These are phyloP conservation scores for Hybognathus amarus DNA, from an alignment of 2,797 vertebrate genomes.

Conservation along the genomic window DNA sequence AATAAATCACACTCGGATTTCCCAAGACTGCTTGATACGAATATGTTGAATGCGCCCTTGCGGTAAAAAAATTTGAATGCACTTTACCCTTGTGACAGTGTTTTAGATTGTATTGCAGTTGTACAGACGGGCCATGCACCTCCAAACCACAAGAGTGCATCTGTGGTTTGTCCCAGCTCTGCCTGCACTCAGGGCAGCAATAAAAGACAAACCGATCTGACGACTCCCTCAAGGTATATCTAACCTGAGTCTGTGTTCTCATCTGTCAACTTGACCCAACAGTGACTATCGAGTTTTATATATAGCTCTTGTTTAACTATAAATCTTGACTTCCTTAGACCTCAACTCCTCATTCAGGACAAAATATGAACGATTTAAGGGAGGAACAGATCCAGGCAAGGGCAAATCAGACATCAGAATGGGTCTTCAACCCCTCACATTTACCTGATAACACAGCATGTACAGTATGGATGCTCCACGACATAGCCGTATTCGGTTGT, in stretches of 20 bases:
- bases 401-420: slow-evolving; percentile 29
- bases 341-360: slow-evolving; percentile 22
- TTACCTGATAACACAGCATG: background rate
- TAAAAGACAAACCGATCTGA: slow-evolving; percentile 47
- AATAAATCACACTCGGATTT: slow-evolving; percentile 16
- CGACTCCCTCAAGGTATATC: slow-evolving; percentile 46
- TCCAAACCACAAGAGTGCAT: slow-evolving; percentile 52
- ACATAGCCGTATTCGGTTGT: background rate
- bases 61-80: background rate
- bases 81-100: background rate
- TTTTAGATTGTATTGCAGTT: slow-evolving; percentile 34
- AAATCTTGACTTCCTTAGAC: slow-evolving; percentile 42
- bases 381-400: slow-evolving; percentile 11
- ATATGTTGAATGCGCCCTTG: slow-evolving; percentile 7
- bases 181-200: slow-evolving; percentile 27
- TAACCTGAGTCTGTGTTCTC: slow-evolving; percentile 41
- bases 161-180: slow-evolving; percentile 44
- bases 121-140: slow-evolving; percentile 23
- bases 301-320: slow-evolving; percentile 35
- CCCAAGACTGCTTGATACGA: background rate
- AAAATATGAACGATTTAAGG: slow-evolving; percentile 27
- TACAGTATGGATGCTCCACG: background rate
- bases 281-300: slow-evolving; percentile 42
- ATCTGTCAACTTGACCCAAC: slow-evolving; percentile 46
- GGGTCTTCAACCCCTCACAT: background rate